A percentile compares a stretch with the other conserved stretches of the same genome.
These are phyloP conservation scores for Chrosomus eos DNA, from an alignment of 2,797 vertebrate genomes.

Conservation along the genomic window DNA sequence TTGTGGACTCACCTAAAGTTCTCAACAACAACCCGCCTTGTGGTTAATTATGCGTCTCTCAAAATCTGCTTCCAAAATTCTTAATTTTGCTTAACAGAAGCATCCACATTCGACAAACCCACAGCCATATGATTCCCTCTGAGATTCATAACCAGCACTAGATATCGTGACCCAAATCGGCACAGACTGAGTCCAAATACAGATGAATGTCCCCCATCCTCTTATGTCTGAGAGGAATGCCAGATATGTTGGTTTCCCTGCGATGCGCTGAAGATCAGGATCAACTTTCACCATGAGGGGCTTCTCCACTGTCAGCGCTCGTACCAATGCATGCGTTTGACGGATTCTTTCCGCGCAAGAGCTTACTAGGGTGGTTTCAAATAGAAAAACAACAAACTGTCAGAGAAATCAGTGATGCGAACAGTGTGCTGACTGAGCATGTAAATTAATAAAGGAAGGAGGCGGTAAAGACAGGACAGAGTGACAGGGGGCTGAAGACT, in stretches of 20 bases:
- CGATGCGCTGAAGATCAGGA: constrained; percentile 23
- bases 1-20: neutral
- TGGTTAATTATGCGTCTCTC: neutral
- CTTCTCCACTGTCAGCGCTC: constrained; percentile 21
- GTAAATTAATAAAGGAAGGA: constrained; percentile 32
- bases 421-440: constrained; percentile 13
- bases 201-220: constrained; percentile 22
- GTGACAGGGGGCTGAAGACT: constrained; percentile 27
- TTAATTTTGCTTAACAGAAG: neutral
- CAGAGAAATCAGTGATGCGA: constrained; percentile 21
- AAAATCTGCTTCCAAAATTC: neutral
- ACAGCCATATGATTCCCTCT: neutral
- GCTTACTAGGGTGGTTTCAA: constrained; percentile 27
- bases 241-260: constrained; percentile 24
- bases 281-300: constrained; percentile 35
- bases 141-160: neutral
- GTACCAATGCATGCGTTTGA: neutral
- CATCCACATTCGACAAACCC: neutral
- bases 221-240: constrained; percentile 38
- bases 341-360: neutral
- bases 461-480: constrained; percentile 1
- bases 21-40: neutral
- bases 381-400: constrained; percentile 36
- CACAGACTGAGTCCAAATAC: neutral
- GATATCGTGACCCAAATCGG: neutral